phyloP scores from a whole-genome alignment of 1,140 invertebrate species.

The Drosophila fuyamai region DNA sequence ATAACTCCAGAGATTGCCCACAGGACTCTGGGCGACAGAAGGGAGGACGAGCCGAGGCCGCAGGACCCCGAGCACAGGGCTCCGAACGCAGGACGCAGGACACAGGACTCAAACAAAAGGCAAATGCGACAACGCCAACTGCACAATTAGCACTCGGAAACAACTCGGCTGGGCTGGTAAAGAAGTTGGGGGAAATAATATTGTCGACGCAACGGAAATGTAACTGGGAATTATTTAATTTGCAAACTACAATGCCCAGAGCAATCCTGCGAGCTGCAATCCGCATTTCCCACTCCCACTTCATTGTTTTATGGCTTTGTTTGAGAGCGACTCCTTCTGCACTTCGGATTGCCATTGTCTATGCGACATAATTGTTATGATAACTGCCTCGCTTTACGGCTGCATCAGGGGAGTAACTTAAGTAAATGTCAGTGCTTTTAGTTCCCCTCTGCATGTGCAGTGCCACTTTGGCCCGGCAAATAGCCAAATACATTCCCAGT shows the following conservation, averaged over 20 bases:
- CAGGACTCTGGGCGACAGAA: slow-evolving; percentile 47
- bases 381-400: slow-evolving; percentile 65
- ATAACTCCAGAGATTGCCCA: slow-evolving; percentile 79
- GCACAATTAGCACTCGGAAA: slow-evolving; percentile 79
- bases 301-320: slow-evolving; percentile 74
- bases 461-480: slow-evolving; percentile 16
- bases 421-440: slow-evolving; percentile 60
- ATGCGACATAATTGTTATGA: slow-evolving; percentile 79
- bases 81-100: slow-evolving; percentile 28
- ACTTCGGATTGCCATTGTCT: slow-evolving; percentile 62
- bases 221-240: slow-evolving; percentile 83
- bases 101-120: slow-evolving; percentile 65
- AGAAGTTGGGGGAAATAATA: slow-evolving; percentile 73
- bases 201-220: slow-evolving; percentile 81
- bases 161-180: slow-evolving; percentile 48
- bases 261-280: slow-evolving; percentile 39
- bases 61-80: slow-evolving; percentile 16
- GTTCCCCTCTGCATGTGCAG: slow-evolving; percentile 17
- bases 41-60: background rate
- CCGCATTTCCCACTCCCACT: slow-evolving; percentile 12
- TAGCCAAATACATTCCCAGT: slow-evolving; percentile 2
- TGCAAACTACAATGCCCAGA: slow-evolving; percentile 74
- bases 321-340: slow-evolving; percentile 50
- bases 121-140: slow-evolving; percentile 62
- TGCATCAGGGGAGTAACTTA: slow-evolving; percentile 65